Percentiles rank a stretch among this genome's conserved stretches.
Conservation (phyloP, 2,113 vertebrate species). For the Catagonus wagneri region DNA sequence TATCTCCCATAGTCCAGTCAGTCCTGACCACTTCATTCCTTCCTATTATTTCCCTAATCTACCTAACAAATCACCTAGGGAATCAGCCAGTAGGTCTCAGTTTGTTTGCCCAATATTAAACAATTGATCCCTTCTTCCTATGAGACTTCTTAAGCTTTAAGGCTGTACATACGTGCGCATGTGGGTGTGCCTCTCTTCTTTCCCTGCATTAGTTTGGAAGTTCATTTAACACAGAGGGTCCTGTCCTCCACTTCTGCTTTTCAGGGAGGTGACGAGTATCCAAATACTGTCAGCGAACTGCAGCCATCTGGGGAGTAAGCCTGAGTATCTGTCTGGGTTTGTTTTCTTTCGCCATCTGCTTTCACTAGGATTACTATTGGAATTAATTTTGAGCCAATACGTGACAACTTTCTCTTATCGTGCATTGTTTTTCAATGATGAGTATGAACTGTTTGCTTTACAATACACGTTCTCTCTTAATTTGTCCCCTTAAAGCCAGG, state of each 20-base stretch:
- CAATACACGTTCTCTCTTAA: background rate
- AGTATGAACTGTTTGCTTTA: background rate
- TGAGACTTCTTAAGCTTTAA: background rate
- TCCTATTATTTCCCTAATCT: background rate
- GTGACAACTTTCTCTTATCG: background rate
- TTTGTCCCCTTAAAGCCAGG: background rate
- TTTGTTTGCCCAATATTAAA: conserved; percentile 1
- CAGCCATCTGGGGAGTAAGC: background rate
- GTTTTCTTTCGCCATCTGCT: background rate
- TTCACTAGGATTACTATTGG: background rate
- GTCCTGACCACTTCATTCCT: background rate
- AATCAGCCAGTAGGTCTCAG: background rate
- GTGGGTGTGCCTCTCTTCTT: background rate
- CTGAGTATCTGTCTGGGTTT: background rate
- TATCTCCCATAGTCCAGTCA: background rate
- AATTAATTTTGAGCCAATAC: background rate
- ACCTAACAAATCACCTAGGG: background rate
- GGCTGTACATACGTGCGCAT: background rate
- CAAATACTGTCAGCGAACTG: background rate
- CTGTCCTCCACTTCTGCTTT: background rate
- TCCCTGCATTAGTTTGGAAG: conserved; percentile 2
- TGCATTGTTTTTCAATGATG: background rate
- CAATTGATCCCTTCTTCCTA: background rate
- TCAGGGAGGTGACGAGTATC: background rate
- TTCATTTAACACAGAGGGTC: background rate